Conservation (phyloP, 2,797 vertebrate species). For the Cyclura pinguis region DNA sequence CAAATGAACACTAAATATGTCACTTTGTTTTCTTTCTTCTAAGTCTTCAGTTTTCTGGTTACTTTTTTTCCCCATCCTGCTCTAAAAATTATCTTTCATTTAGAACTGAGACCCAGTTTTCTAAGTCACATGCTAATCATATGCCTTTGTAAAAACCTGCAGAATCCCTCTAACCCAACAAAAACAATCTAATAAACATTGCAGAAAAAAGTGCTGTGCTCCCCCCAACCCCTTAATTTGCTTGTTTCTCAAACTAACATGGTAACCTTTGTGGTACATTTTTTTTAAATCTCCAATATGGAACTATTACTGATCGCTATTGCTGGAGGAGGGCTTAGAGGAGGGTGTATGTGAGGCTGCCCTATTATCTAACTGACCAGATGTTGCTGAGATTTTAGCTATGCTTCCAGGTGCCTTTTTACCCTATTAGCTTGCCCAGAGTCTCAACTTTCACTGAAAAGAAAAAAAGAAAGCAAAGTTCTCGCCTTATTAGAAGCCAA, state of each 20-base stretch:
- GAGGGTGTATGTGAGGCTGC: neutral
- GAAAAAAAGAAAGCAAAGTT: no score
- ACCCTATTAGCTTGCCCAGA: no score
- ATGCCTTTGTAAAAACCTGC: neutral
- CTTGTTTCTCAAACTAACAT: neutral
- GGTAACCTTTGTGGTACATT: neutral
- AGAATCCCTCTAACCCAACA: neutral
- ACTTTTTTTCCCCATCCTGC: neutral
- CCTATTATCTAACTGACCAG: no score
- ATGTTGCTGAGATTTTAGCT: no score
- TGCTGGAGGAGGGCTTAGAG: neutral
- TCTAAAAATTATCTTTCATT: neutral
- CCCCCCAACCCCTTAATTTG: neutral
- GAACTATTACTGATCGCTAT: no score
- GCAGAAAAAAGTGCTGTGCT: neutral
- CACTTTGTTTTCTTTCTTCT: neutral
- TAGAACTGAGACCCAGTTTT: neutral
- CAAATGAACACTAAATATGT: neutral
- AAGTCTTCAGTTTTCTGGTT: neutral
- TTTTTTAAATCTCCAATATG: neutral
- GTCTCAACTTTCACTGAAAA: no score
- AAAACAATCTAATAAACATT: neutral
- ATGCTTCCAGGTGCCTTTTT: no score
- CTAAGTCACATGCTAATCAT: neutral
- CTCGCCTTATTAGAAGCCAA: no score